Base-by-base conservation (phyloP, 1,140 invertebrate species). In the Planococcus citri region DNA sequence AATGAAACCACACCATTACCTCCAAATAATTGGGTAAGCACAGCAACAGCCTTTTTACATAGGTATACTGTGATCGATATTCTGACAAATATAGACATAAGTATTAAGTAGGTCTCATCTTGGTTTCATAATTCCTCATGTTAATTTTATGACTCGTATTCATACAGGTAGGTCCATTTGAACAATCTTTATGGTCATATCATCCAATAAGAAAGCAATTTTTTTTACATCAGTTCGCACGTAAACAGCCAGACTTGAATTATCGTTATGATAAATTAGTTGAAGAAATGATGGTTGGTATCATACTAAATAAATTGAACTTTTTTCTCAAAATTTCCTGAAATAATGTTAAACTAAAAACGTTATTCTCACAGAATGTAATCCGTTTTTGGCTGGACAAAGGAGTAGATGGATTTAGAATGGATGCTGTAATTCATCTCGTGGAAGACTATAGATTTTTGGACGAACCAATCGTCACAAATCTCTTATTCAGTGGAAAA, bases 21-120 rank as follows among this genome's bases (percentile, higher is more conserved):
- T 9, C 89, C 88, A 12, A 92, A 89, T 77, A 92, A 92, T 76
- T 92, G 90, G 89, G 87, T 89, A 78, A 8, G 51, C 29, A 33
- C 29, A 12, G 12, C 29, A 3, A 3, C 29, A 33, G 12, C 29
- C 12, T 33, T 12, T 33, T n/a, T n/a, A 12, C n/a, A n/a, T n/a
- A n/a, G n/a, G n/a, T 33, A 6, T n/a, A n/a, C n/a, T n/a, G n/a
- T n/a, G n/a, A n/a, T n/a, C n/a, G n/a, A n/a, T n/a, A n/a, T n/a
- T n/a, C n/a, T n/a, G n/a, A n/a, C n/a, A n/a, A n/a, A n/a, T n/a
- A n/a, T n/a, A n/a, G n/a, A n/a, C n/a, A n/a, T n/a, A n/a, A n/a
- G n/a, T n/a, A n/a, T n/a, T n/a, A n/a, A n/a, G n/a, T n/a, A n/a
- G n/a, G n/a, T 33, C 4, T 33, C 3, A 33, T 12, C 29, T 12